These are phyloP conservation scores for Galendromus occidentalis DNA, from an alignment of 1,140 invertebrate species.

Conservation along the genomic window DNA sequence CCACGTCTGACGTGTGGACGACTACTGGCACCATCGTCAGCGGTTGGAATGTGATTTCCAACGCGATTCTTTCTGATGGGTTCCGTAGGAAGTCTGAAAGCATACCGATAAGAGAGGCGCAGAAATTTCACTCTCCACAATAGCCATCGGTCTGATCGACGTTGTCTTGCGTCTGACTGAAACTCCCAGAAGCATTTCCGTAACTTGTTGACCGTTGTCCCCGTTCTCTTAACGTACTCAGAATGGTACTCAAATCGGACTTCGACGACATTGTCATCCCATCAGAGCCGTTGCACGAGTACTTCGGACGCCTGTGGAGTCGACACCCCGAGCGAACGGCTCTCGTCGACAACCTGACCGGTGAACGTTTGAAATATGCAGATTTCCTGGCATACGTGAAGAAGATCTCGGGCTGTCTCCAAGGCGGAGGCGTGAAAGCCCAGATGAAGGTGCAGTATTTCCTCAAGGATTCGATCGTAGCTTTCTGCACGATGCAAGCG, in stretches of 20 bases:
- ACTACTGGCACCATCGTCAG: too few relatives aligned
- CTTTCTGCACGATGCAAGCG: conserved; percentile 1
- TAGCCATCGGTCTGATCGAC: too few relatives aligned
- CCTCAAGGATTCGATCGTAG: neutral
- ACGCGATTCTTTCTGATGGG: too few relatives aligned
- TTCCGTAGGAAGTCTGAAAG: too few relatives aligned
- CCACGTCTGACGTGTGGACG: too few relatives aligned
- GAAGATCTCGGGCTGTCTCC: neutral
- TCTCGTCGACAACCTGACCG: neutral
- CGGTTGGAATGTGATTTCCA: too few relatives aligned
- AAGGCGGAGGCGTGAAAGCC: neutral
- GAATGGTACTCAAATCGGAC: neutral
- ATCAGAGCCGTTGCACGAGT: neutral
- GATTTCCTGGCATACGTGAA: neutral
- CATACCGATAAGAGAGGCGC: too few relatives aligned
- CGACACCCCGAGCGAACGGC: neutral
- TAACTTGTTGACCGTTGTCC: too few relatives aligned
- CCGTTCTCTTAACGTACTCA: neutral
- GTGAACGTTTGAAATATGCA: neutral
- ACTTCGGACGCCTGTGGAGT: conserved; percentile 1
- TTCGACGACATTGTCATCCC: neutral
- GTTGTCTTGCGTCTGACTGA: too few relatives aligned
- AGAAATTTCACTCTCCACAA: too few relatives aligned
- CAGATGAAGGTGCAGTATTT: conserved; percentile 3
- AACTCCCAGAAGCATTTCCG: too few relatives aligned